Evolutionary conservation across 1,140 invertebrate genomes (phyloP).

Genomic region (Paramacrobiotus metropolitanus): DNA sequence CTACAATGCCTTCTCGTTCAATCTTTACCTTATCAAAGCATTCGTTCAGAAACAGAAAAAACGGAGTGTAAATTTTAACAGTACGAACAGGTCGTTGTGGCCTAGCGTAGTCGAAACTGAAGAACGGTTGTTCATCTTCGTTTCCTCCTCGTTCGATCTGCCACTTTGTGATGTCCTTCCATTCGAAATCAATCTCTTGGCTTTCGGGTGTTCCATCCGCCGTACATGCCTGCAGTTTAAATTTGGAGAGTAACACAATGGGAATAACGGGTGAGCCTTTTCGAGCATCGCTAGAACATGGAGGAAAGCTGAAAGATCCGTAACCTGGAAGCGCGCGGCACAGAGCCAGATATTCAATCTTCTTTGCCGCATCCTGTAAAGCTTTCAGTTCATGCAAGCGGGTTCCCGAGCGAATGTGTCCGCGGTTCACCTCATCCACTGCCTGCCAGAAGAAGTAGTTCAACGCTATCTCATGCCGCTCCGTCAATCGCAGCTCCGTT

Average conservation of each 20-base stretch:
- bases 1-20: conserved; percentile 1
- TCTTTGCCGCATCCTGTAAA: conserved; percentile 62
- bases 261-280: conserved; percentile 56
- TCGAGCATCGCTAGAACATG: conserved; percentile 74
- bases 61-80: conserved; percentile 69
- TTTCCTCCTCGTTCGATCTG: conserved; percentile 27
- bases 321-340: conserved; percentile 66
- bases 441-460: conserved; percentile 56
- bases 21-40: neutral
- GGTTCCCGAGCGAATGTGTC: conserved; percentile 63
- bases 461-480: conserved; percentile 32
- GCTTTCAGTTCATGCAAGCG: conserved; percentile 81
- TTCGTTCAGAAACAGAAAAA: neutral
- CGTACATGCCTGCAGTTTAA: conserved; percentile 64
- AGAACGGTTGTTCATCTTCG: conserved; percentile 69
- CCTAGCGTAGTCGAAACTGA: conserved; percentile 60
- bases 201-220: conserved; percentile 59
- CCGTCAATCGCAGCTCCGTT: conserved; percentile 41
- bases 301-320: conserved; percentile 72
- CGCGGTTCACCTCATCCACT: conserved; percentile 79
- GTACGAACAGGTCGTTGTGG: conserved; percentile 53
- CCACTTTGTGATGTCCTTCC: conserved; percentile 54
- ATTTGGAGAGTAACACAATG: conserved; percentile 40
- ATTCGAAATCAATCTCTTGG: conserved; percentile 58
- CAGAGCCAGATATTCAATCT: conserved; percentile 61